A percentile compares a stretch with the other conserved stretches of the same genome.
phyloP scores from a whole-genome alignment of 2,797 vertebrate genomes.

The Chlorospingus flavigularis region DNA sequence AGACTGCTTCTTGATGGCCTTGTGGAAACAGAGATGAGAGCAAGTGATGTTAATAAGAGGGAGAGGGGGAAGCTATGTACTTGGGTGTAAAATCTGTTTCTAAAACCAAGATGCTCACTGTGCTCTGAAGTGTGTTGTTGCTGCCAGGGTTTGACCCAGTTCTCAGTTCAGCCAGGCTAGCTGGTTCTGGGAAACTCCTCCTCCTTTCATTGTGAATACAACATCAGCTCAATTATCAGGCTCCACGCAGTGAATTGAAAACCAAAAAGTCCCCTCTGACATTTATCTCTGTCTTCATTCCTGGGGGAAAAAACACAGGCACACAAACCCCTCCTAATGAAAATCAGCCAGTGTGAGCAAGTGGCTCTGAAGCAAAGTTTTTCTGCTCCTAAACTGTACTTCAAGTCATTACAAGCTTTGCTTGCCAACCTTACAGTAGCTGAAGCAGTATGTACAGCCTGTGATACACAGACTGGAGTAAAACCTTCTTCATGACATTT shows the following conservation, averaged over 20 bases:
- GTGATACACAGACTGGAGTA: slow-evolving; percentile 71
- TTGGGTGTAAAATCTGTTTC: not conserved
- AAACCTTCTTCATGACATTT: slow-evolving; percentile 75
- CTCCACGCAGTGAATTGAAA: not conserved
- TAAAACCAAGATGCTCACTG: not conserved
- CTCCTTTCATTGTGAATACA: not conserved
- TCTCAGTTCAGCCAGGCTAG: not conserved
- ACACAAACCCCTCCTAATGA: slow-evolving; percentile 24
- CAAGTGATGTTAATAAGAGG: not conserved
- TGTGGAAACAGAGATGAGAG: not conserved
- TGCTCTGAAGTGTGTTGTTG: not conserved
- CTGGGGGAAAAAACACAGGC: not conserved
- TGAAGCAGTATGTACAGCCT: slow-evolving; percentile 63
- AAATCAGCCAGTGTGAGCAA: slow-evolving; percentile 47
- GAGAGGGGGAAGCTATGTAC: not conserved
- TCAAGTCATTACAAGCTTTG: slow-evolving; percentile 57
- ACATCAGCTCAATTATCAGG: not conserved
- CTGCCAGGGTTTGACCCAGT: slow-evolving; percentile 6
- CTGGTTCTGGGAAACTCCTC: not conserved
- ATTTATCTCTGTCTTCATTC: slow-evolving; percentile 46
- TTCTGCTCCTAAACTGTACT: slow-evolving; percentile 65
- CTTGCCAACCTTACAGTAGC: slow-evolving; percentile 58
- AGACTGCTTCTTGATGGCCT: not conserved
- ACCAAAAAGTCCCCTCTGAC: slow-evolving; percentile 27
- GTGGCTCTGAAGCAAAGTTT: slow-evolving; percentile 51